A percentile compares a stretch with the other conserved stretches of the same genome.
These are phyloP conservation scores for Cassiopea xamachana DNA, from an alignment of 30 jellyfish, hydroid and myxozoan species.

Conservation along the genomic window DNA sequence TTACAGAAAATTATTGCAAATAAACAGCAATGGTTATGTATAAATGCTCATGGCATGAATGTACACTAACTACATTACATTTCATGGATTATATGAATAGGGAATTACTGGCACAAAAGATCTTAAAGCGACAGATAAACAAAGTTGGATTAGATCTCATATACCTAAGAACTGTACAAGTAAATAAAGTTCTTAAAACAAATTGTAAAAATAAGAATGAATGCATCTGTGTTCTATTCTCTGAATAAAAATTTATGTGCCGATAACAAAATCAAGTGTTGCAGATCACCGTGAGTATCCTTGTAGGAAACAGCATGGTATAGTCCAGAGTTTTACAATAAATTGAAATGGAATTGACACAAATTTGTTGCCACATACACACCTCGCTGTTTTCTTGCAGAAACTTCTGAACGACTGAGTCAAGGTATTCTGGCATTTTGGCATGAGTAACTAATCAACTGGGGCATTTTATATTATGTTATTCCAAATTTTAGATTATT, in stretches of 20 bases:
- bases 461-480: no score
- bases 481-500: no score
- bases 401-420: slow-evolving; percentile 34
- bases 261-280: slow-evolving; percentile 16
- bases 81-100: no score
- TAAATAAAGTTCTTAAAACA: neutral
- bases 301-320: slow-evolving; percentile 45
- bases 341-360: slow-evolving; percentile 34
- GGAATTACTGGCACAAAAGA: no score
- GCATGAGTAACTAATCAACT: no score
- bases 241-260: neutral
- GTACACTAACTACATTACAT: no score
- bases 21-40: no score
- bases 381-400: slow-evolving; percentile 23
- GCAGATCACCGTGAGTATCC: slow-evolving; percentile 29
- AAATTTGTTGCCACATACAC: slow-evolving; percentile 23
- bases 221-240: neutral
- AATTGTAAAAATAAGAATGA: neutral
- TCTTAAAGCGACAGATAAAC: no score
- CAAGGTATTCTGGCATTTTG: neutral
- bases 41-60: no score
- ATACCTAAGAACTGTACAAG: neutral
- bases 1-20: no score
- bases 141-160: no score
- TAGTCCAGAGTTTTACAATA: slow-evolving; percentile 2